These are phyloP conservation scores for Amiota communis DNA, from an alignment of 2,888 invertebrate species.

Conservation along the genomic window DNA sequence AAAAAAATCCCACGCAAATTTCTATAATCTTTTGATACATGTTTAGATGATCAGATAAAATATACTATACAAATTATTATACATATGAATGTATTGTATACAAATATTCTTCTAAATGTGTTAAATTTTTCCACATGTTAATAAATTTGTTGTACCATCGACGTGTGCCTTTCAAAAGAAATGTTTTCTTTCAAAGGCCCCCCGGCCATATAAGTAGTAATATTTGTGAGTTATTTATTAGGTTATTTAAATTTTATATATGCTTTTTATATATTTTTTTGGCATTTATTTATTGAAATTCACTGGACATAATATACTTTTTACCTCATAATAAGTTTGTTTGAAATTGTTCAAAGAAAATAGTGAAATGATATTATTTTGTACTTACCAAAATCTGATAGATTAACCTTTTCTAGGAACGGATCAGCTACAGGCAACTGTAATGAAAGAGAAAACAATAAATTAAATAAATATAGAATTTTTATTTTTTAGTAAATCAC, in stretches of 20 bases:
- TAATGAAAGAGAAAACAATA: slow-evolving; percentile 66
- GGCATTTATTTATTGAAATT: slow-evolving; percentile 5
- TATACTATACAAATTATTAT: too few species aligned
- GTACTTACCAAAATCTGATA: slow-evolving; percentile 86
- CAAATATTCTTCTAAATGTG: too few species aligned
- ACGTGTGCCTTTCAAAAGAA: too few species aligned
- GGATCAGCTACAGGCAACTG: slow-evolving; percentile 94
- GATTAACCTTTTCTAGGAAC: slow-evolving; percentile 89
- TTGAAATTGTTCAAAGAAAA: not conserved
- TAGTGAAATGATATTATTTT: not conserved
- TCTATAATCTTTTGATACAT: too few species aligned
- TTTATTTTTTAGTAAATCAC: too few species aligned
- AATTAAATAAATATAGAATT: not conserved
- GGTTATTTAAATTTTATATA: not conserved
- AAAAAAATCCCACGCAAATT: too few species aligned
- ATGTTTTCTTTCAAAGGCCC: too few species aligned
- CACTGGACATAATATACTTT: not conserved
- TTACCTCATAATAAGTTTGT: not conserved
- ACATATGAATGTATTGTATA: too few species aligned
- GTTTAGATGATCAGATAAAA: too few species aligned
- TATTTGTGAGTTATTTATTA: not conserved
- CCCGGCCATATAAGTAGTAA: too few species aligned
- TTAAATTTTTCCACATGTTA: too few species aligned
- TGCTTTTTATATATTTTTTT: slow-evolving; percentile 31
- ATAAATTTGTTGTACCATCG: too few species aligned